Evolutionary conservation across 2,113 vertebrate genomes (phyloP), one percentile per base, ranked within the genome.

Genomic region (Nematolebias whitei): DNA sequence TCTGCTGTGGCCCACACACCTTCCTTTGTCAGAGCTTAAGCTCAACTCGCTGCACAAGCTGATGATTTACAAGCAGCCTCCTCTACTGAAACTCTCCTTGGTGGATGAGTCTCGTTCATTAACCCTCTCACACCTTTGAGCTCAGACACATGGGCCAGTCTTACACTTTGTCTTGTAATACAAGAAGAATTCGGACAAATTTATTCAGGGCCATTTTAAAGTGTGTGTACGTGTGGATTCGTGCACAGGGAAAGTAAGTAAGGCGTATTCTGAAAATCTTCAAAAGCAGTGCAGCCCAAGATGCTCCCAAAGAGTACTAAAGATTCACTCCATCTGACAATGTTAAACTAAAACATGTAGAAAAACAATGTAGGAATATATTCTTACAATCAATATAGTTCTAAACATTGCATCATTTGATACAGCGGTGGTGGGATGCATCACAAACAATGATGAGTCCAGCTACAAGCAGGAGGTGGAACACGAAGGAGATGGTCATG

Each of bases 1-100:
- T 81, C 71, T 69, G 74, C 84, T 83, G 65, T 60, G 79, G 78
- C 80, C 77, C 80, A 83, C 84, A 81, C 85, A 86, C 74, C 86
- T 80, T 78, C 78, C 79, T 80, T 79, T 84, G 82, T 83, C 85
- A 81, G 74, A 70, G 86, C 79, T 77, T 62, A 58, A 67, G 59
- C 73, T 77, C 40, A 59, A 71, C 52, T 68, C 20, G 12, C 67
- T 56, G 65, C 45, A 66, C 39, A 64, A 60, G 49, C 74, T 83
- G 85, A 86, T 88, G 78, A 78, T 77, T 83, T 82, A 83, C 49
- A 83, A 64, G 71, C 71, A 79, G 78, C 39, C 71, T 79, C 67
- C 58, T 78, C 66, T 39, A 39, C 78, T 51, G 59, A 77, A 80
- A 73, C 70, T 76, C 71, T 59, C 70, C 56, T 60, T 19, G 68